Base-by-base conservation (phyloP, 2,888 invertebrate genomes). In the Thalpophila matura region DNA sequence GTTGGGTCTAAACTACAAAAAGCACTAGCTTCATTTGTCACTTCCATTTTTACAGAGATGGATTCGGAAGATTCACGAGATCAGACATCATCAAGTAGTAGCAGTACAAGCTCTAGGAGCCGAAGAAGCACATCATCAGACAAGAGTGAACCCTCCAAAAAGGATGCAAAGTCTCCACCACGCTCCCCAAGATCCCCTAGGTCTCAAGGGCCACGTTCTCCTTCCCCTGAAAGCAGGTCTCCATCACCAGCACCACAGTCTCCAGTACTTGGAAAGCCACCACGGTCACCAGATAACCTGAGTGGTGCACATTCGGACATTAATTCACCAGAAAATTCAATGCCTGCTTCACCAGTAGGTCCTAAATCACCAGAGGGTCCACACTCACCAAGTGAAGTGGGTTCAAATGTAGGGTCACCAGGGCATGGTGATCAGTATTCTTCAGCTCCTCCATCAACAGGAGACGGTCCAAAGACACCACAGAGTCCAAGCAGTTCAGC, bases 1-100 rank as follows among this genome's bases (percentile, higher is more conserved):
- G 85, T 78, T 84, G 85, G 86, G 79, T 54, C 16, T 3, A 16
- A 31, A 42, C 12, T 33, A 29, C 10, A 16, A 47, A n/a, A 27
- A 59, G 37, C 72, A 71, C 58, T 63, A 66, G 38, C 63, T 83
- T 83, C 79, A 86, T 79, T 76, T 75, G 62, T 59, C 46, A 60
- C 60, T 79, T 73, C 64, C 67, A 74, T 87, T 89, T 83, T 91
- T 90, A 66, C 93, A 95, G 95, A 87, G 80, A 96, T 96, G 96
- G 96, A 96, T 87, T 96, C 96, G 18, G 96, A 96, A 88, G 96
- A 96, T 87, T 96, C 96, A 72, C 91, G 93, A 80, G 96, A 95
- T 91, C 90, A 87, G 62, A 90, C 94, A 74, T 91, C 95, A 76
- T 92, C 95, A 66, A 94, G 94, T 87, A 93, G 94, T 86, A 94